These are phyloP conservation scores for Siniperca chuatsi DNA, from an alignment of 2,113 vertebrate species.

Conservation along the genomic window DNA sequence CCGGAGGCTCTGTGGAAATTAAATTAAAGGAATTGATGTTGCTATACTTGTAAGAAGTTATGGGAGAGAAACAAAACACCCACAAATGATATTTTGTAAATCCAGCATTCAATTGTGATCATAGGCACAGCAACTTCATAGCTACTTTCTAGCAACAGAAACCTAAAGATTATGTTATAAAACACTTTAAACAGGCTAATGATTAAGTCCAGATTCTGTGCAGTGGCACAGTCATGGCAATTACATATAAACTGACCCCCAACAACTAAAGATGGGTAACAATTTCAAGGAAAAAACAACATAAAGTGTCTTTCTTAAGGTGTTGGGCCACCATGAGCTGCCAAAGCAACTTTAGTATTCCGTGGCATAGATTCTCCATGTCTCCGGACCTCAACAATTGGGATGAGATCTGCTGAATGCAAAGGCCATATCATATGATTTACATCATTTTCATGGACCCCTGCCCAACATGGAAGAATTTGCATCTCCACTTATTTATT, in stretches of 20 bases:
- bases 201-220: not conserved
- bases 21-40: not conserved
- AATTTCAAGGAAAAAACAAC: not conserved
- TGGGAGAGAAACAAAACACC: not conserved
- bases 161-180: not conserved
- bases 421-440: not conserved
- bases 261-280: not conserved
- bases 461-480: not conserved
- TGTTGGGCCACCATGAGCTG: not conserved
- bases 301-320: too few relatives aligned
- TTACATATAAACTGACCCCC: not conserved
- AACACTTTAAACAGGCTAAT: not conserved
- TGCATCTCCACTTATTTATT: not conserved
- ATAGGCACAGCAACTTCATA: constrained; percentile 10
- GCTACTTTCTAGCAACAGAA: not conserved
- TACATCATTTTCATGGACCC: not conserved
- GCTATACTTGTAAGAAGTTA: not conserved
- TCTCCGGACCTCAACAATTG: not conserved
- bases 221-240: not conserved
- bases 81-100: constrained; percentile 13
- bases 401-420: not conserved
- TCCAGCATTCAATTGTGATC: not conserved
- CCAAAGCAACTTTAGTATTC: not conserved
- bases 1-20: not conserved
- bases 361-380: not conserved